A percentile compares a stretch with the other conserved stretches of the same genome.
Conservation (phyloP, 2,797 vertebrate species). For the Gadopsis bispinosus region DNA sequence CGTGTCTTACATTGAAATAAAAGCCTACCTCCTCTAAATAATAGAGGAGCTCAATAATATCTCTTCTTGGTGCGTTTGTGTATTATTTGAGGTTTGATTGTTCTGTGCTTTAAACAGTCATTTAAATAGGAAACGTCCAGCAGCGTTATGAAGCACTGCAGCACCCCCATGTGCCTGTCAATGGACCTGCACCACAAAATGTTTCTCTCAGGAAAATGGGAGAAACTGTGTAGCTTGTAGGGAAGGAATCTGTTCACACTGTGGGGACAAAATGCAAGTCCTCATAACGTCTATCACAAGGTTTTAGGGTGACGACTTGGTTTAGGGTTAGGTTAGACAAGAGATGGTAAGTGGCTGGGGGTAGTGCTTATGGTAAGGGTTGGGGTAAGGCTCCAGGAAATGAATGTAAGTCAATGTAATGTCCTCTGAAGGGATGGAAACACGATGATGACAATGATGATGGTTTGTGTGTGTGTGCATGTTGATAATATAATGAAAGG, state of each 20-base stretch:
- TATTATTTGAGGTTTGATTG: not conserved
- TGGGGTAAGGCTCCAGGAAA: no score
- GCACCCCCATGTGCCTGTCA: conserved; percentile 52
- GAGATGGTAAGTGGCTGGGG: no score
- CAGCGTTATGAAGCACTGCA: conserved; percentile 56
- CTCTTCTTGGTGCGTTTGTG: not conserved
- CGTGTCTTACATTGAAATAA: not conserved
- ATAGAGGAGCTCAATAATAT: conserved; percentile 19
- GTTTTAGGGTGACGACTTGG: no score
- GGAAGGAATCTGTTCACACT: no score
- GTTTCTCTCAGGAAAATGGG: not conserved
- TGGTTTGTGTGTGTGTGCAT: not conserved
- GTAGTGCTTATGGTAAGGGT: no score
- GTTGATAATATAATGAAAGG: conserved; percentile 17
- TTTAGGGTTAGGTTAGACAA: no score
- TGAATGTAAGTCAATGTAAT: no score
- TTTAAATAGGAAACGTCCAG: not conserved
- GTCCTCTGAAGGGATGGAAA: no score
- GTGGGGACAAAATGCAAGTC: no score
- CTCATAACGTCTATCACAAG: no score
- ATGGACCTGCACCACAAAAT: conserved; percentile 6
- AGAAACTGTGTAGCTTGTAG: not conserved
- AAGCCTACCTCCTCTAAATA: not conserved
- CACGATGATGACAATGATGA: no score
- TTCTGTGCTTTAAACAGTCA: not conserved